Conservation (phyloP, 1,140 invertebrate species). For the Papilio dardanus region DNA sequence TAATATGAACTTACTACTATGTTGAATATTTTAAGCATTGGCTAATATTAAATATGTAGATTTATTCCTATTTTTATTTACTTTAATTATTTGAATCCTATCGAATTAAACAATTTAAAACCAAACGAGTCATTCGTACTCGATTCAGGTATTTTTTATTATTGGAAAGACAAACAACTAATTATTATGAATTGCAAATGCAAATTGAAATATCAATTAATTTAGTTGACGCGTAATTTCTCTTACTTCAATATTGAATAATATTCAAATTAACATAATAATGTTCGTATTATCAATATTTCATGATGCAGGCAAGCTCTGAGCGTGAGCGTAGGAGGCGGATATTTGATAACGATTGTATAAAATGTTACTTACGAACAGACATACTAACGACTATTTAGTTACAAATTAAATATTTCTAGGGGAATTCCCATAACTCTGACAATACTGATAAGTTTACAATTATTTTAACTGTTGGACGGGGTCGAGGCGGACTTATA, state of each 20-base stretch:
- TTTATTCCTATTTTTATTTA: no score
- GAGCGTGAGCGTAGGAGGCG: conserved; percentile 45
- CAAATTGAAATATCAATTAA: not conserved
- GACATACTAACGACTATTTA: not conserved
- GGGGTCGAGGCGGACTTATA: no score
- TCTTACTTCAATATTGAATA: not conserved
- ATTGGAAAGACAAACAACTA: no score
- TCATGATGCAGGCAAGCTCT: not conserved
- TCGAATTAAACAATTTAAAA: no score
- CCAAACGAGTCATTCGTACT: no score
- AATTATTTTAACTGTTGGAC: no score
- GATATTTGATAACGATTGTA: conserved; percentile 44
- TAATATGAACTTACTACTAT: no score
- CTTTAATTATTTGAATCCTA: no score
- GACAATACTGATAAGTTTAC: no score
- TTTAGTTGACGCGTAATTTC: not conserved
- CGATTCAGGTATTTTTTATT: no score
- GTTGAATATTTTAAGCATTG: no score
- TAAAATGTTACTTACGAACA: not conserved
- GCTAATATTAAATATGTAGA: no score
- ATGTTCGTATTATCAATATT: not conserved
- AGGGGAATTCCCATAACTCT: not conserved
- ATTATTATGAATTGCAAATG: not conserved
- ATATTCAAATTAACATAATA: not conserved
- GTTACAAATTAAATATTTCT: not conserved